Base-by-base conservation (phyloP, 2,113 vertebrate genomes). In the Trematomus loennbergii region DNA sequence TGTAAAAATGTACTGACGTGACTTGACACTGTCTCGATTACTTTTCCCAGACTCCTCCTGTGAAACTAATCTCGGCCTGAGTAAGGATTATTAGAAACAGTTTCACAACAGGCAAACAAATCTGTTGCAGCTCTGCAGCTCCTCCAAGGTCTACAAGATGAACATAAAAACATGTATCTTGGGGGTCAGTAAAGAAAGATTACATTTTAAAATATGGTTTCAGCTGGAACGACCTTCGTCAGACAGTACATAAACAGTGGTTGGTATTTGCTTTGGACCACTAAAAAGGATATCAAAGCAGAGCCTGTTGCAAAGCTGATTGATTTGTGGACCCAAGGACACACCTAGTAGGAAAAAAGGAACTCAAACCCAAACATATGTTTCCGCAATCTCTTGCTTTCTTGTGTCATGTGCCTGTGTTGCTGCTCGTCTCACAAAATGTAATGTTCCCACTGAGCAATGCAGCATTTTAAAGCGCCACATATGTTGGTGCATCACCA, bases 361-460 rank as follows among this genome's bases (percentile, higher is more conserved):
- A 65, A 5, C 57, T 61, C 57, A 29, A 29, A 5, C 43, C 29
- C 46, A 52, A 60, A 75, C 59, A 29, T 33, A 59, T 0, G 4
- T 50, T 59, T 49, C n/a, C 48, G 9, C 57, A 22, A 11, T 62
- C 45, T 49, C 9, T 22, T 25, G 61, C 78, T 66, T 36, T 48
- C 33, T 70, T 63, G 59, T 76, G 65, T 70, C 73, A 61, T 60
- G 74, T 45, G 66, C 49, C 15, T 40, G 16, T 70, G 66, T 18
- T 61, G 67, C 75, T 72, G 68, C 65, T 89, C 48, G 25, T 52
- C 75, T 76, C 67, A 16, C 55, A 29, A 54, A 71, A 55, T 79
- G 70, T 88, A 87, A 92, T 92, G 90, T 92, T 84, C 84, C 90
- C 29, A 48, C 76, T 78, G 86, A 79, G 84, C 81, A 74, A 82